Evolutionary conservation across 2,888 invertebrate genomes (phyloP), one percentile per base, ranked within the genome.

Genomic region (Caenorhabditis uteleia): DNA sequence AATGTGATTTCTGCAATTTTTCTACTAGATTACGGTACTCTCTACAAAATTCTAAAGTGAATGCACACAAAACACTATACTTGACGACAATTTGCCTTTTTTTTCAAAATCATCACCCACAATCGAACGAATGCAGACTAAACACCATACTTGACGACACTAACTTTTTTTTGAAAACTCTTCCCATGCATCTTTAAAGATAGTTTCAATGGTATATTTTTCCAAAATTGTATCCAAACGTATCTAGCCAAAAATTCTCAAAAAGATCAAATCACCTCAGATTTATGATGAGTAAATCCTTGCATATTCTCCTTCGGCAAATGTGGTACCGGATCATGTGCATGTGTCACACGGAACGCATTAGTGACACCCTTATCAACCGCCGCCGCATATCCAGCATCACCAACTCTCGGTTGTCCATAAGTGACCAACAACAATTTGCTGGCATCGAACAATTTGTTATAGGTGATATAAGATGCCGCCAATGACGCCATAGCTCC

Each of bases 371-470:
- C 27, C 10, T 53, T 42, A 38, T 77, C 75, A 60, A 72, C 65
- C n/a, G 69, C 53, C 8, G 56, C 39, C 2, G 72, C 76, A 48
- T 64, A 77, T 10, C 31, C 59, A 10, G 51, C 38, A 47, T 77
- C 71, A 40, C 77, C 77, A 36, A 68, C 68, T n/a, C 77, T 53
- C 26, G 77, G 77, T 53, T 77, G 71, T 18, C 76, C 77, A 42
- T 70, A 77, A 18, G 77, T 77, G 44, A 69, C 53, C 39, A 77
- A 48, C 25, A 40, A 45, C 10, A 75, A 50, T 20, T 68, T 59
- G 20, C 44, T 47, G 20, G 68, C 40, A 25, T 61, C 53, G 36
- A 58, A 66, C 20, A 68, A 48, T 16, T 65, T 68, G 53, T 68
- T 59, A 56, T 65, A 55, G 36, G 71, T 62, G 48, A 76, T 58